These are phyloP conservation scores for Parnassius orleans DNA, from an alignment of 2,888 invertebrate genomes.

Conservation along the genomic window DNA sequence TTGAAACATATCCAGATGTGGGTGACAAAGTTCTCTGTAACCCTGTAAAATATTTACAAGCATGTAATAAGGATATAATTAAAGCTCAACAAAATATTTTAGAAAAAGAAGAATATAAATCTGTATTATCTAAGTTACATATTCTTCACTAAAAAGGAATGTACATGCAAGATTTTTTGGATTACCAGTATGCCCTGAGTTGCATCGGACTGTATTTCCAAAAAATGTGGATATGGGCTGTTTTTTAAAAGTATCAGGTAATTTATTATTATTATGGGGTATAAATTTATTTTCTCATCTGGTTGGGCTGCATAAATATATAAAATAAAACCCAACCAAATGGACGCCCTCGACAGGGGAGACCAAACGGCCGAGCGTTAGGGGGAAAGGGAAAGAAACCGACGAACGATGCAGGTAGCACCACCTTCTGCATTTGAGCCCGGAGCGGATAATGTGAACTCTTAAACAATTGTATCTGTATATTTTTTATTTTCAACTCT, in stretches of 20 bases:
- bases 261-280: conserved; percentile 16
- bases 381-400: too few species aligned
- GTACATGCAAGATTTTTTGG: conserved; percentile 85
- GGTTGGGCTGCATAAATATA: too few species aligned
- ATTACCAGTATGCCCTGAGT: conserved; percentile 85
- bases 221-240: conserved; percentile 85
- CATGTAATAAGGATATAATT: conserved; percentile 83
- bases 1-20: conserved; percentile 84
- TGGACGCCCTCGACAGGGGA: too few species aligned
- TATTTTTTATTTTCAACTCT: too few species aligned
- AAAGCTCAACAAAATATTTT: conserved; percentile 82
- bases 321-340: too few species aligned
- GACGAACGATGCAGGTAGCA: too few species aligned
- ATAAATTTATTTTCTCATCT: too few species aligned
- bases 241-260: conserved; percentile 87
- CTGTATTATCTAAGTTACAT: conserved; percentile 48
- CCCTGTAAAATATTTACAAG: conserved; percentile 82
- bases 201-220: conserved; percentile 84
- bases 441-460: too few species aligned
- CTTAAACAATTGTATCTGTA: too few species aligned
- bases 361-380: too few species aligned
- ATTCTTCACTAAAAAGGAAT: conserved; percentile 80
- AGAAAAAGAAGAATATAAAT: conserved; percentile 60
- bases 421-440: too few species aligned
- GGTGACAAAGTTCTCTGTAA: conserved; percentile 84